Evolutionary conservation across 2,797 vertebrate species (phyloP).

Genomic region (Emydoidea blandingii): DNA sequence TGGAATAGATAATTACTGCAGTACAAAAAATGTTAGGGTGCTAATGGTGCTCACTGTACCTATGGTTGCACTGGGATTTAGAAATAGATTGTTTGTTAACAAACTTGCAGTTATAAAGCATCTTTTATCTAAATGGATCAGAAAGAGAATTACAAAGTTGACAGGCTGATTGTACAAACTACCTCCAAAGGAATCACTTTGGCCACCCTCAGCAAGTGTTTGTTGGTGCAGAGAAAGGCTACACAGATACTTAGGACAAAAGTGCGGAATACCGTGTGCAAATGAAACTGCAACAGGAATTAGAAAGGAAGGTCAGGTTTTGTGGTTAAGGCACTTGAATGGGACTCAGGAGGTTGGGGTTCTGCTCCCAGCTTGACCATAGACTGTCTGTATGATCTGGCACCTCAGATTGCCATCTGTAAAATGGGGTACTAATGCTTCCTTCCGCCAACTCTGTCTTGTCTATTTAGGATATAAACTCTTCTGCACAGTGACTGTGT

Average conservation of each 20-base stretch:
- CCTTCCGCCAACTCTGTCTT: background rate
- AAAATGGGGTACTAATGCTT: background rate
- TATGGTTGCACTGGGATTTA: accelerated
- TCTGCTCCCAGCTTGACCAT: background rate
- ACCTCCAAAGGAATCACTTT: background rate
- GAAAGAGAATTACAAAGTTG: background rate
- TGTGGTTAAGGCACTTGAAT: background rate
- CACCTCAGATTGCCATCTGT: background rate
- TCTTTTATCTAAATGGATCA: background rate
- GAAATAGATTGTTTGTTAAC: background rate
- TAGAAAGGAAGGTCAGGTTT: background rate
- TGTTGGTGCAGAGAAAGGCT: background rate
- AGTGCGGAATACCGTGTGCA: background rate
- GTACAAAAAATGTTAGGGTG: background rate
- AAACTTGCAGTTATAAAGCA: background rate
- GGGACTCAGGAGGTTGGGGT: background rate
- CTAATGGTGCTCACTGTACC: background rate
- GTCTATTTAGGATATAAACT: background rate
- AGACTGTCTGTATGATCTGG: background rate
- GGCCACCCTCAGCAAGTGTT: background rate
- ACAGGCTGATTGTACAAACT: background rate
- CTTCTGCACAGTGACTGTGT: background rate
- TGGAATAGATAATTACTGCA: constrained; percentile 65
- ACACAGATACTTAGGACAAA: background rate
- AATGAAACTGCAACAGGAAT: background rate